Conservation (phyloP, 1,140 invertebrate species). For the Mercenaria mercenaria region DNA sequence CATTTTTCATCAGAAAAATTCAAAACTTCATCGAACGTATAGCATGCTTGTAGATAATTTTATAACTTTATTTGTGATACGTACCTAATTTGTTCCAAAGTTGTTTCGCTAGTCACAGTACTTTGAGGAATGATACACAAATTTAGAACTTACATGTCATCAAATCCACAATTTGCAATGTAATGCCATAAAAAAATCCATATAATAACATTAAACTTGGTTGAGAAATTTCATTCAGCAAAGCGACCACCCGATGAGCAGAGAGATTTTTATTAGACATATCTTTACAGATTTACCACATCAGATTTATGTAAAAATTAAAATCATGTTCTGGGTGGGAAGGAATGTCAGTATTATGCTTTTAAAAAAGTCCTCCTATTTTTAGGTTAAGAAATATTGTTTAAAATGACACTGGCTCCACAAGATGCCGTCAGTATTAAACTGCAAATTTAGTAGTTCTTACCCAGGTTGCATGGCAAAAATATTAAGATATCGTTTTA, state of each 20-base stretch:
- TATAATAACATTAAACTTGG: slow-evolving; percentile 1
- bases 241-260: slow-evolving; percentile 3
- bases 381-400: too few species aligned
- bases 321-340: not conserved
- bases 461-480: too few species aligned
- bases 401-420: too few species aligned
- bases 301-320: slow-evolving; percentile 5
- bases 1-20: too few species aligned
- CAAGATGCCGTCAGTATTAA: too few species aligned
- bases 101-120: too few species aligned
- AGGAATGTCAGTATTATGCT: too few species aligned
- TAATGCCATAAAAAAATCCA: not conserved
- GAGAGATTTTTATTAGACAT: not conserved
- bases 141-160: not conserved
- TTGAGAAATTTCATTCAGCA: slow-evolving; percentile 9
- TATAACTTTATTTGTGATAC: not conserved
- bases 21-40: too few species aligned
- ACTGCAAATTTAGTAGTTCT: too few species aligned
- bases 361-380: too few species aligned
- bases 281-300: not conserved
- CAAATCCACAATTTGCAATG: slow-evolving; percentile 21
- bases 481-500: too few species aligned
- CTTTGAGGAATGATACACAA: too few species aligned
- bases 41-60: not conserved
- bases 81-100: not conserved